Evolutionary conservation across 2,113 vertebrate species (phyloP).

Genomic region (Craseonycteris thonglongyai): DNA sequence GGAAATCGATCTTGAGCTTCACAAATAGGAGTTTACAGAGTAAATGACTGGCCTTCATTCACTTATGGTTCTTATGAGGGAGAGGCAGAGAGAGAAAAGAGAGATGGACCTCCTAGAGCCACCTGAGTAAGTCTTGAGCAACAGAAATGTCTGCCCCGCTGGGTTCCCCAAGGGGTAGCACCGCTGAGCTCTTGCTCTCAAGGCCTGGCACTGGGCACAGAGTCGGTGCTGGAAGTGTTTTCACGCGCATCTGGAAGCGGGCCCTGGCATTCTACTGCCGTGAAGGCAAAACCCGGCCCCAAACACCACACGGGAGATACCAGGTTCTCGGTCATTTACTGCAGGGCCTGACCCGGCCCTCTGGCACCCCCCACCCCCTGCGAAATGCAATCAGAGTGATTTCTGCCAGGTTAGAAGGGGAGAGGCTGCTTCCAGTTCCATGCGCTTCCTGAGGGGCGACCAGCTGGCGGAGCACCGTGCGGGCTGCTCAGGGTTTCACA

Average conservation of each 20-base stretch:
- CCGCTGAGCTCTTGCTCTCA: neutral
- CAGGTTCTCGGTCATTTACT: neutral
- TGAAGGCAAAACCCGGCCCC: neutral
- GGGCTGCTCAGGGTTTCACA: constrained; percentile 34
- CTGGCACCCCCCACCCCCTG: neutral
- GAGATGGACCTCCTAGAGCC: neutral
- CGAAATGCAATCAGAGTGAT: neutral
- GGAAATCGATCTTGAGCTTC: neutral
- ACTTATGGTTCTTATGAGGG: neutral
- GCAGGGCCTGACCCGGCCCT: neutral
- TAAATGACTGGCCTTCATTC: neutral
- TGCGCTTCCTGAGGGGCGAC: constrained; percentile 7
- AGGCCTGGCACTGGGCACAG: neutral
- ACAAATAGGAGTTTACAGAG: neutral
- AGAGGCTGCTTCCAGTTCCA: constrained; percentile 31
- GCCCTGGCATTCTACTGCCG: neutral
- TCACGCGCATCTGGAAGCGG: neutral
- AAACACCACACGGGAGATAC: neutral
- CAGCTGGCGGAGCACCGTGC: constrained; percentile 29
- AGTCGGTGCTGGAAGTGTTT: neutral
- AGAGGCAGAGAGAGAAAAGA: neutral
- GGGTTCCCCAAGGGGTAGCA: neutral
- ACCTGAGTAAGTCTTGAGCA: neutral
- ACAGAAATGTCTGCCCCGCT: neutral
- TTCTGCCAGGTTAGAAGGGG: neutral